These are phyloP conservation scores for Phallusia fumigata DNA, from an alignment of 23 tunicate species.

Conservation along the genomic window DNA sequence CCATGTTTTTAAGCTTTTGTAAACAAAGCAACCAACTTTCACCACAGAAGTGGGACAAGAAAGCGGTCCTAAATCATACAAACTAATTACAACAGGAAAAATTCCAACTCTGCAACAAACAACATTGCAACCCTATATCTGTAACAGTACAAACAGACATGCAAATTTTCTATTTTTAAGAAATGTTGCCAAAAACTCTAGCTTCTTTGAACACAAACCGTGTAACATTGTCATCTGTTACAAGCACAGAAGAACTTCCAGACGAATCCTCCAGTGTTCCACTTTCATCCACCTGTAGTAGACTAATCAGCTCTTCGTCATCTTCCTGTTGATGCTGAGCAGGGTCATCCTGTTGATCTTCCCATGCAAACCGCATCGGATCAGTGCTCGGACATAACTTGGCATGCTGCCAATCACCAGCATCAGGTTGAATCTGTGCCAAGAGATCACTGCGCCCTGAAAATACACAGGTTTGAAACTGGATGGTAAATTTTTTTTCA, in stretches of 20 bases:
- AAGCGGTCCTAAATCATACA: too few relatives aligned
- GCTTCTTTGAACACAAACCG: constrained; percentile 37
- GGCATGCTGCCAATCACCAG: constrained; percentile 63
- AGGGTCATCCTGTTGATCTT: background rate
- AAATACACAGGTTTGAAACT: background rate
- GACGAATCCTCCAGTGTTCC: background rate
- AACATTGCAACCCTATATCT: too few relatives aligned
- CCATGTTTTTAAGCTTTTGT: too few relatives aligned
- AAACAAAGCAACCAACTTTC: too few relatives aligned
- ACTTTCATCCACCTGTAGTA: constrained; percentile 5
- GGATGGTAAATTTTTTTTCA: background rate
- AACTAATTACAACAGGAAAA: too few relatives aligned
- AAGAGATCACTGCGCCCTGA: constrained; percentile 77
- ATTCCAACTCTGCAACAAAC: too few relatives aligned
- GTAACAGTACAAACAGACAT: too few relatives aligned
- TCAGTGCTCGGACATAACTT: constrained; percentile 70
- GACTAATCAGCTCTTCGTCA: background rate
- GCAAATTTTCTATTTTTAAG: too few relatives aligned
- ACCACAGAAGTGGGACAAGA: too few relatives aligned
- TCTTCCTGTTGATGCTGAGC: constrained; percentile 10
- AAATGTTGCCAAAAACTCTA: too few relatives aligned
- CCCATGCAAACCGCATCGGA: constrained; percentile 33
- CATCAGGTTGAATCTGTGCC: constrained; percentile 44
- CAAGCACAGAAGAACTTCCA: background rate
- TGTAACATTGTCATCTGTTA: constrained; percentile 67